A percentile compares a stretch with the other conserved stretches of the same genome.
These are phyloP conservation scores for Mungos mungo DNA, from an alignment of 2,113 vertebrate genomes.

Conservation along the genomic window DNA sequence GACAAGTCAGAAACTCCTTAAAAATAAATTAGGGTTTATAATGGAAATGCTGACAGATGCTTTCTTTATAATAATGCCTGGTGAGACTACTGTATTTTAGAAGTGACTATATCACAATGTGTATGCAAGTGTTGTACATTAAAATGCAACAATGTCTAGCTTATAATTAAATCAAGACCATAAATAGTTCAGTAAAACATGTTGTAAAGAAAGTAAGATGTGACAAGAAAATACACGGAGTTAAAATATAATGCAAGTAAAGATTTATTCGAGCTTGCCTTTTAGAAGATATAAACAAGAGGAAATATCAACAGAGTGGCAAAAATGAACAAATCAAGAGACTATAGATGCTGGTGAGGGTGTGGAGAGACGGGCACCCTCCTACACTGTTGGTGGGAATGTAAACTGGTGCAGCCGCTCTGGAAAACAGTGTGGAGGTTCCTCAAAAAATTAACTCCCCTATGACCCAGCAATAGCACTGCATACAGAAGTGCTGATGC, in stretches of 20 bases:
- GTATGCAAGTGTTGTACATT: constrained; percentile 50
- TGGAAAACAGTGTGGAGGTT: too few species aligned
- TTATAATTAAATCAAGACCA: constrained; percentile 76
- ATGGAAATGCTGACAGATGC: constrained; percentile 69
- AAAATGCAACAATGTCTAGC: constrained; percentile 70
- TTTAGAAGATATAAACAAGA: constrained; percentile 59
- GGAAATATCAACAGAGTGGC: not conserved
- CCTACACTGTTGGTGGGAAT: too few species aligned
- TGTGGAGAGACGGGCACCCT: too few species aligned
- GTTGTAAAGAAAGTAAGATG: constrained; percentile 42
- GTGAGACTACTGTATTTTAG: constrained; percentile 69
- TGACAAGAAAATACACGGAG: constrained; percentile 59
- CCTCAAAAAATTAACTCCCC: too few species aligned
- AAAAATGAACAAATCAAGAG: too few species aligned
- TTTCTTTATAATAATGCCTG: constrained; percentile 70
- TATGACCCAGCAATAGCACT: too few species aligned
- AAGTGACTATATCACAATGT: constrained; percentile 58
- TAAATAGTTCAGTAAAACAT: constrained; percentile 70
- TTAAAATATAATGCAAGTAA: constrained; percentile 59
- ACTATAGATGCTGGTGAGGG: too few species aligned
- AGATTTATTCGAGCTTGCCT: constrained; percentile 48
- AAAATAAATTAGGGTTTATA: constrained; percentile 70
- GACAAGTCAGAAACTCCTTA: constrained; percentile 70
- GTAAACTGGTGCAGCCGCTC: too few species aligned
- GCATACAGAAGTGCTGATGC: too few species aligned